phyloP scores from a whole-genome alignment of 2,888 invertebrate species.

The Rhagonycha fulva region DNA sequence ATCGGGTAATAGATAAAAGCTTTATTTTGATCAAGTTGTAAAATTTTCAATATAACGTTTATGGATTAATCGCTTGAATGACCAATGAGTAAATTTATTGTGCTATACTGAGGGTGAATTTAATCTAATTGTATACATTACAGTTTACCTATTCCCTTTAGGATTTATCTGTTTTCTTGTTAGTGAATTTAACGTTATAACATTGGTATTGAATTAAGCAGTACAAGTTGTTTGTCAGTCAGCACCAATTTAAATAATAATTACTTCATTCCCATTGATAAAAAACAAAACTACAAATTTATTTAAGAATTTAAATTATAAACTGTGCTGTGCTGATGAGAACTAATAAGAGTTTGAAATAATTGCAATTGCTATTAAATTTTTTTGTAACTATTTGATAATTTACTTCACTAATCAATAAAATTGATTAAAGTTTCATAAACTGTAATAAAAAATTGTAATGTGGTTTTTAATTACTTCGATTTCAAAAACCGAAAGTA shows the following conservation, averaged over 20 bases:
- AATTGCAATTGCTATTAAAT: background rate
- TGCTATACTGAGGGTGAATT: background rate
- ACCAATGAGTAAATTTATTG: background rate
- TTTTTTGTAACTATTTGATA: background rate
- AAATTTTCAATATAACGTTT: background rate
- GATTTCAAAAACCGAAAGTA: background rate
- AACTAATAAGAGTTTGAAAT: background rate
- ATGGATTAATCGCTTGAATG: background rate
- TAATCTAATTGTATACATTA: constrained; percentile 2
- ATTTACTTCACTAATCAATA: background rate
- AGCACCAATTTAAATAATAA: background rate
- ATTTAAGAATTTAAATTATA: too few species aligned
- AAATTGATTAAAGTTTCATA: background rate
- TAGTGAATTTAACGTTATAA: background rate
- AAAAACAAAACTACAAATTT: background rate
- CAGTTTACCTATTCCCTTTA: background rate
- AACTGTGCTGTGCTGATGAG: background rate
- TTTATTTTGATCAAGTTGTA: background rate
- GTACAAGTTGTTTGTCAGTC: background rate
- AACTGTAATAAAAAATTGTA: background rate
- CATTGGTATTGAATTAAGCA: background rate
- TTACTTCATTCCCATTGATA: background rate
- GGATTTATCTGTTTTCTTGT: background rate
- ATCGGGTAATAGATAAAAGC: background rate
- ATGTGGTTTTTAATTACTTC: background rate